Conservation (phyloP, 2,797 vertebrate species). For the Danio kyathit region DNA sequence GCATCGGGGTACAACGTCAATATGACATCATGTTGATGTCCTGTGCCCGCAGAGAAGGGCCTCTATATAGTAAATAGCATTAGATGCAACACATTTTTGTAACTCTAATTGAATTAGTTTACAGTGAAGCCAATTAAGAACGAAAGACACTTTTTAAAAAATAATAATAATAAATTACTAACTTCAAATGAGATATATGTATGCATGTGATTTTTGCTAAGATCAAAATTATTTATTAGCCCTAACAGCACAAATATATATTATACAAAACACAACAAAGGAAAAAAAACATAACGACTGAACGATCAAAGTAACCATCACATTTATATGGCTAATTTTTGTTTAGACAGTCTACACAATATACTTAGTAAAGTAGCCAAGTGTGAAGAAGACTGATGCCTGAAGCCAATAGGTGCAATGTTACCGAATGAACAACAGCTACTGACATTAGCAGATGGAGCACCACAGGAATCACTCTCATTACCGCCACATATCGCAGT, state of each 20-base stretch:
- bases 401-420: slow-evolving; percentile 27
- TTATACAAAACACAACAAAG: slow-evolving; percentile 1
- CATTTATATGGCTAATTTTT: neutral
- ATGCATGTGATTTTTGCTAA: no score
- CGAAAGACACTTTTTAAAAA: no score
- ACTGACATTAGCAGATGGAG: slow-evolving; percentile 54
- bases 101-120: no score
- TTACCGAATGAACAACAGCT: slow-evolving; percentile 21
- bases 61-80: no score
- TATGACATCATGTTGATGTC: no score
- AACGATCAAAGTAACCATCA: neutral
- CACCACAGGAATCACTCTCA: slow-evolving; percentile 49
- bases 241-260: neutral
- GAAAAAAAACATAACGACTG: neutral
- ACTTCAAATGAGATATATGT: no score
- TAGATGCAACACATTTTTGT: no score
- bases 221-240: no score
- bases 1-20: no score
- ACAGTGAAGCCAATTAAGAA: no score
- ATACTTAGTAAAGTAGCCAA: slow-evolving; percentile 3
- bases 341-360: neutral
- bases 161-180: no score
- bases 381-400: slow-evolving; percentile 4
- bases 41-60: no score
- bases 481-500: slow-evolving; percentile 20